phyloP scores from a whole-genome alignment of 2,888 invertebrate species.

The Toxonevra muliebris region DNA sequence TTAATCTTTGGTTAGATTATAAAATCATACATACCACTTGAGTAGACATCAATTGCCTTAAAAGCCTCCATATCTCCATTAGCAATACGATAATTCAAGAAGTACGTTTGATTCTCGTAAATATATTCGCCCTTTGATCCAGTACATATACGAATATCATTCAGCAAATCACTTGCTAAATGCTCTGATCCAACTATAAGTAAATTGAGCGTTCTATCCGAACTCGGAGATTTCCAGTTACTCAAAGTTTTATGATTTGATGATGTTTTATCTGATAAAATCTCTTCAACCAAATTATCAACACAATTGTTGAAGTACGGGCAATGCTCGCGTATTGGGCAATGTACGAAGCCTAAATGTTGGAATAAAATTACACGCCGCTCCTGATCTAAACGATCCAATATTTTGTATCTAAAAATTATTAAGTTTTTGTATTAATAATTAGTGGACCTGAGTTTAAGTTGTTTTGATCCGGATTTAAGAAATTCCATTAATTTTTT shows the following conservation, averaged over 20 bases:
- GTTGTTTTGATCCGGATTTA: no score
- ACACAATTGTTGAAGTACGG: constrained; percentile 87
- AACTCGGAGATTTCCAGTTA: constrained; percentile 52
- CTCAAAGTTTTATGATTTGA: constrained; percentile 69
- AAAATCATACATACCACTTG: constrained; percentile 75
- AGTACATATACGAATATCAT: constrained; percentile 86
- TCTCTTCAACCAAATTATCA: constrained; percentile 78
- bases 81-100: constrained; percentile 84
- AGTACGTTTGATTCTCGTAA: constrained; percentile 81
- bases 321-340: constrained; percentile 93
- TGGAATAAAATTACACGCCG: constrained; percentile 93
- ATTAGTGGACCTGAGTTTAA: no score
- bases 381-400: constrained; percentile 94
- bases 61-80: constrained; percentile 90
- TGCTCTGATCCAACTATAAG: constrained; percentile 88
- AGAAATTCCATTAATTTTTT: neutral
- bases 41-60: constrained; percentile 84
- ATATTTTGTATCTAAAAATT: constrained; percentile 81
- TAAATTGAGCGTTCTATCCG: constrained; percentile 73
- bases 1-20: neutral
- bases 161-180: constrained; percentile 86
- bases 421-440: neutral
- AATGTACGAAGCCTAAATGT: constrained; percentile 94
- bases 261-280: constrained; percentile 61
- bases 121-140: constrained; percentile 84